Evolutionary conservation across 2,888 invertebrate genomes (phyloP).

Genomic region (Sarcophaga caerulescens): DNA sequence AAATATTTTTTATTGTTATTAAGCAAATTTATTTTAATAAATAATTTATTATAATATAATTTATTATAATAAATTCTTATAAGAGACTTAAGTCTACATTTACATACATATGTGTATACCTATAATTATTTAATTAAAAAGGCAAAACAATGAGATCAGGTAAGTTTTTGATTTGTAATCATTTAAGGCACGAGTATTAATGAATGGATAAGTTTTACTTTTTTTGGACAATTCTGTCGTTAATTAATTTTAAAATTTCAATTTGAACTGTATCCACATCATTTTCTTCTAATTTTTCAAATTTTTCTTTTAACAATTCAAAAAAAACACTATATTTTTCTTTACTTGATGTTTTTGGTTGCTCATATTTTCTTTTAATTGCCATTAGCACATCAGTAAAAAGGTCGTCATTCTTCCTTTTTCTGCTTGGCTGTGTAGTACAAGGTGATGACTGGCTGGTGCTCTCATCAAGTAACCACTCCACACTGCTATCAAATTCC

Average conservation of each 20-base stretch:
- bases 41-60: too few species aligned
- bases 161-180: neutral
- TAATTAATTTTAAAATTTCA: constrained; percentile 13
- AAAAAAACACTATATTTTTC: neutral
- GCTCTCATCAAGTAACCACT: constrained; percentile 14
- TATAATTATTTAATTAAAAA: neutral
- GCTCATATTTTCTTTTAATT: neutral
- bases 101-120: neutral
- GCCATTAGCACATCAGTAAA: neutral
- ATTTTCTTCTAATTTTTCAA: neutral
- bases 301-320: too few species aligned
- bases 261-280: neutral
- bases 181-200: neutral
- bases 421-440: neutral
- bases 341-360: neutral
- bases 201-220: neutral
- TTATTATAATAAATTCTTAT: too few species aligned
- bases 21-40: too few species aligned
- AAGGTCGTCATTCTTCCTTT: neutral
- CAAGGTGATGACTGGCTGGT: neutral
- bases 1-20: too few species aligned
- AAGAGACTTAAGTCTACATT: neutral
- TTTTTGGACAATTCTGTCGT: neutral
- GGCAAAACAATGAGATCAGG: neutral
- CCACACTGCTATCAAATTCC: neutral